Evolutionary conservation across 1,140 invertebrate species (phyloP).

Genomic region (Sinella curviseta): DNA sequence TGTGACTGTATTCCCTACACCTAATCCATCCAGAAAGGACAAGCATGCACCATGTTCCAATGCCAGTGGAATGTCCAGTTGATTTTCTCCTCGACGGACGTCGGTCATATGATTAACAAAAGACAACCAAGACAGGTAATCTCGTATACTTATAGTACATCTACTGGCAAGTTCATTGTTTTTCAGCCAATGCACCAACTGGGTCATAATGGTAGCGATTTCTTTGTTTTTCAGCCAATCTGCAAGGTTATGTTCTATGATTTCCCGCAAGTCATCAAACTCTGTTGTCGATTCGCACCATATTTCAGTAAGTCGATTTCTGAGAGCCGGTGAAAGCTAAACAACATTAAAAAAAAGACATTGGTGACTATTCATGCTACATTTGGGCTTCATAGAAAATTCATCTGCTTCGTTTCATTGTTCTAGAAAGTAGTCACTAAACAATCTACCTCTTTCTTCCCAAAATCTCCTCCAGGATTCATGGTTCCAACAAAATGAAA

Average conservation of each 20-base stretch:
- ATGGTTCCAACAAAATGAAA: conserved; percentile 97
- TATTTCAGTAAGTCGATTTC: conserved; percentile 98
- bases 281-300: conserved; percentile 83
- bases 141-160: conserved; percentile 85
- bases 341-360: conserved; percentile 1
- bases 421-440: not conserved
- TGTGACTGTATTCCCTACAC: conserved; percentile 66
- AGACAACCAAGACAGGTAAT: conserved; percentile 87
- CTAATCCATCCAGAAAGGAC: conserved; percentile 87
- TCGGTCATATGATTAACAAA: conserved; percentile 75
- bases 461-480: conserved; percentile 99
- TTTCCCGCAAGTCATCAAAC: conserved; percentile 70
- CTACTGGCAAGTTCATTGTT: conserved; percentile 71
- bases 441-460: conserved; percentile 85
- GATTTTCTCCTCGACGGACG: not conserved
- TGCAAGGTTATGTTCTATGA: conserved; percentile 77
- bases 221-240: conserved; percentile 60
- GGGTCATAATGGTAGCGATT: conserved; percentile 69
- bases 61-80: conserved; percentile 58
- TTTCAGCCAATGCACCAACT: conserved; percentile 79
- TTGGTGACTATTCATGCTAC: not conserved
- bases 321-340: conserved; percentile 87
- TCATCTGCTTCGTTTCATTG: no score
- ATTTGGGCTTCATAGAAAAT: no score
- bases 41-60: conserved; percentile 87